Evolutionary conservation across 2,113 vertebrate species (phyloP).

Genomic region (Tupaia tana): DNA sequence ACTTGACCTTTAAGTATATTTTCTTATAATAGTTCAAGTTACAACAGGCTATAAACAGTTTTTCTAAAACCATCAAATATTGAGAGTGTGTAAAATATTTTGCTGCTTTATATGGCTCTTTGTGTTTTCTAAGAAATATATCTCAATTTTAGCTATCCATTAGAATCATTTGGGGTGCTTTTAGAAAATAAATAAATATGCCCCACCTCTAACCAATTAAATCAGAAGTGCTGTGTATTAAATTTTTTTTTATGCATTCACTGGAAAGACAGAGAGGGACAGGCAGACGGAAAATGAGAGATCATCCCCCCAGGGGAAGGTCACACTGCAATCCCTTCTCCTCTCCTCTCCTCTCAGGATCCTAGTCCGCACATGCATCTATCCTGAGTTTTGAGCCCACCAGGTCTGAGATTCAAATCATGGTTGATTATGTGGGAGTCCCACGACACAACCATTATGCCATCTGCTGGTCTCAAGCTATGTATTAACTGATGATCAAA

Average conservation of each 20-base stretch:
- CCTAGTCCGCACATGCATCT: too few species aligned
- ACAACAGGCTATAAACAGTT: background rate
- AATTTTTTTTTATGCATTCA: too few species aligned
- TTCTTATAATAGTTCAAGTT: background rate
- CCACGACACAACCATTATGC: background rate
- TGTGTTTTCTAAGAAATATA: background rate
- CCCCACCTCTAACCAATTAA: background rate
- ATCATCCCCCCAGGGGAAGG: too few species aligned
- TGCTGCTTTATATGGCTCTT: background rate
- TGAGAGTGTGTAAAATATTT: background rate
- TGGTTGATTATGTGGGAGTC: too few species aligned
- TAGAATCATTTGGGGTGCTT: background rate
- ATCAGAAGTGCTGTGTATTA: background rate
- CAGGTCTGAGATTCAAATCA: too few species aligned
- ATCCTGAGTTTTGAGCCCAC: too few species aligned
- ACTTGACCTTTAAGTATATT: background rate
- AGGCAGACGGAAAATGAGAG: too few species aligned
- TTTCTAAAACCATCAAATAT: constrained; percentile 7
- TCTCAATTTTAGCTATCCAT: background rate
- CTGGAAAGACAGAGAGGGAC: too few species aligned
- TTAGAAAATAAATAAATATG: background rate
- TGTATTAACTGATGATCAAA: background rate
- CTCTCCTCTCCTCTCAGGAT: too few species aligned
- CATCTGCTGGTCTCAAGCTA: background rate
- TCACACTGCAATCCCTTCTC: too few species aligned